Conservation (phyloP, 92 coral and sea anemone species). For the Epizoanthus ramosus region DNA sequence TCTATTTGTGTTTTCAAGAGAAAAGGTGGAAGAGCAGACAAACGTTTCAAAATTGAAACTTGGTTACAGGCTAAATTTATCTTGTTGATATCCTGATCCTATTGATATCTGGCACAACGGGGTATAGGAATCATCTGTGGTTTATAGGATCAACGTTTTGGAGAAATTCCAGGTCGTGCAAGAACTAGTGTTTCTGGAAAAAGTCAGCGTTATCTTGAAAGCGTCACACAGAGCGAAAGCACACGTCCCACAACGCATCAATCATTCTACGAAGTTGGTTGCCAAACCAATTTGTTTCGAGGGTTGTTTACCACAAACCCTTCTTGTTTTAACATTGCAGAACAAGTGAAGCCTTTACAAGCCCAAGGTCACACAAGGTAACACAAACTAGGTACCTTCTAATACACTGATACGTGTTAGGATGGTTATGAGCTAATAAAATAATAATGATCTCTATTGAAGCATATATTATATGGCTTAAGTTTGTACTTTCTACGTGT, state of each 20-base stretch:
- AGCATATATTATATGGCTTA: no score
- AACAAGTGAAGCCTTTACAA: not conserved
- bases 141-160: not conserved
- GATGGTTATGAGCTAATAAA: no score
- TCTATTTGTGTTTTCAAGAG: not conserved
- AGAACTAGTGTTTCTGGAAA: not conserved
- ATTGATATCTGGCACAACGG: conserved; percentile 7
- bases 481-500: no score
- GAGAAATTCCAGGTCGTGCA: not conserved
- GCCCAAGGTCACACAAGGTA: not conserved
- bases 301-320: conserved; percentile 28
- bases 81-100: not conserved
- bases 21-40: not conserved
- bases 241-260: not conserved
- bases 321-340: conserved; percentile 3
- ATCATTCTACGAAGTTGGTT: conserved; percentile 6
- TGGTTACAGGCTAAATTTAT: conserved; percentile 4
- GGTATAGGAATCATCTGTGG: not conserved
- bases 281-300: conserved; percentile 29
- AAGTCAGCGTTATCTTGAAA: conserved; percentile 15
- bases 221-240: not conserved
- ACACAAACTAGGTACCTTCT: no score
- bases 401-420: no score
- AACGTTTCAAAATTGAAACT: not conserved
- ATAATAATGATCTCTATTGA: no score